Evolutionary conservation across 2,888 invertebrate species (phyloP).

Genomic region (Lysandra coridon): DNA sequence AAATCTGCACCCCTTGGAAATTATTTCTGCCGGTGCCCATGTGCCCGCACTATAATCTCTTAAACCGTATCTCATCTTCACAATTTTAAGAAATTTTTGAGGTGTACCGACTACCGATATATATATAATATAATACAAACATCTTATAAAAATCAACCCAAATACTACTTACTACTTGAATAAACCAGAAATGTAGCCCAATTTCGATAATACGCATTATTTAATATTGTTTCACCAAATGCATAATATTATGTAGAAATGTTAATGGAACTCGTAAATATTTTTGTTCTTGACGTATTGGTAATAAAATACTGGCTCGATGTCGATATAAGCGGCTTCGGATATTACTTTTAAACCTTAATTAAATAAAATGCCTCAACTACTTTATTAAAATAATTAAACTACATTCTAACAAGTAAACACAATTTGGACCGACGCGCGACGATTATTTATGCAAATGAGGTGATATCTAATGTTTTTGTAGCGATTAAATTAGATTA

Average conservation of each 20-base stretch:
- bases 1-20: too few relatives aligned
- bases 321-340: neutral
- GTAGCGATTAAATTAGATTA: neutral
- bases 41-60: neutral
- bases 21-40: too few relatives aligned
- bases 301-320: neutral
- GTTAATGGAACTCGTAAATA: neutral
- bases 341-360: neutral
- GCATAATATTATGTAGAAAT: neutral
- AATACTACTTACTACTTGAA: neutral
- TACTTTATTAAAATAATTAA: slow-evolving; percentile 1
- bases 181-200: neutral
- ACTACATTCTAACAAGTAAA: neutral
- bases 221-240: neutral
- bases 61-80: neutral
- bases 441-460: neutral
- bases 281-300: neutral
- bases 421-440: neutral
- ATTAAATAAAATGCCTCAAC: neutral
- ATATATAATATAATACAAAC: neutral
- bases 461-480: neutral
- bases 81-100: neutral
- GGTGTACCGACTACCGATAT: neutral
- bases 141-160: neutral
- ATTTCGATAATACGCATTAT: neutral